Evolutionary conservation across 2,888 invertebrate species (phyloP), one percentile per base, ranked within the genome.

Genomic region (Bhutanitis thaidina): DNA sequence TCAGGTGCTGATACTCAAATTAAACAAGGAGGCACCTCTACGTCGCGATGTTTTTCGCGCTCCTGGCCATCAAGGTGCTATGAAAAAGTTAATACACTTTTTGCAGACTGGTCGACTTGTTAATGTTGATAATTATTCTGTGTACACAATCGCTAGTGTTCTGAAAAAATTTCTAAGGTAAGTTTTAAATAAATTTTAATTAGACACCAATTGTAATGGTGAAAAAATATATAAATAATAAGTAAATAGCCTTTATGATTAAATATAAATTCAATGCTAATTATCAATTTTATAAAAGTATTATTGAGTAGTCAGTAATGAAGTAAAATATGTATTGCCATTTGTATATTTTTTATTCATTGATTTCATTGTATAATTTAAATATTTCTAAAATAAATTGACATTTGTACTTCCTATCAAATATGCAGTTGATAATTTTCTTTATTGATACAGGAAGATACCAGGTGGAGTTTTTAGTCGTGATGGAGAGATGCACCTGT

Each of bases 81-180:
- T 97, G 96, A 97, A 97, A 80, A 97, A 97, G 77, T 91, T 97
- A 34, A 96, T 96, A 65, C 97, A 97, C 74, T 97, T 97, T 78
- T 91, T 97, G 60, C 96, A 97, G 83, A 94, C 95, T 54, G 97
- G 97, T 35, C 92, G 97, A 46, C 90, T 97, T 61, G 96, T 97
- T 52, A 97, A 97, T 84, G 96, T 97, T 72, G 97, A 97, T 77
- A 97, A 97, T 80, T 98, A 97, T 82, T 97, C 97, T 57, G 97
- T 98, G 56, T 98, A 98, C 85, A 99, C 99, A 20, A 97, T 99
- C 71, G 98, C 99, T 52, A 98, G 98, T 83, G 98, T 99, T 54
- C 91, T 99, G 57, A 99, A 99, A 91, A 98, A 98, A 89, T 99
- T 99, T 89, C 92, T 99, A 50, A 92, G 90, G 90, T 90, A 62